Evolutionary conservation across 2,797 vertebrate species (phyloP).

Genomic region (Dryobates pubescens): DNA sequence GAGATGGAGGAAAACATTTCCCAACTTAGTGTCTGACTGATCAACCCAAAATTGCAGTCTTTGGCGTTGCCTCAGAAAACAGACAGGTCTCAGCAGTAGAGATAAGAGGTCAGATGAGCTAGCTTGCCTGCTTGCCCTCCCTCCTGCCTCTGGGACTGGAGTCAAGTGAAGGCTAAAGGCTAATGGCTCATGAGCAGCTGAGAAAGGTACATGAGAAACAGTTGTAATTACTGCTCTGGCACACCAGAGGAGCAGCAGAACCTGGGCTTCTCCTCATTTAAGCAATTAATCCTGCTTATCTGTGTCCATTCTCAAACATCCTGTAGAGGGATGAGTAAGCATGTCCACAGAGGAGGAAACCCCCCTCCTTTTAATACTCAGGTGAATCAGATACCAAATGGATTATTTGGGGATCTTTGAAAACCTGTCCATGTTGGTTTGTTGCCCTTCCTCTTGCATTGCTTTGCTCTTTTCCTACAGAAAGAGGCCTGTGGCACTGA

Average conservation of each 20-base stretch:
- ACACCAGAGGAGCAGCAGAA: neutral
- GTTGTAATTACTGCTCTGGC: neutral
- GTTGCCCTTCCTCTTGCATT: neutral
- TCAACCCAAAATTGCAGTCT: neutral
- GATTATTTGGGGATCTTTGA: neutral
- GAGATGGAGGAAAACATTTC: neutral
- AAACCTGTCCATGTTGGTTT: neutral
- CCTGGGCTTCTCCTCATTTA: neutral
- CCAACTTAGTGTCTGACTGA: neutral
- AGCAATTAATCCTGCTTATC: neutral
- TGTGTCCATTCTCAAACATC: neutral
- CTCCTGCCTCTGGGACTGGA: neutral
- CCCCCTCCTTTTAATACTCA: neutral
- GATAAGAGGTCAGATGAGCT: neutral
- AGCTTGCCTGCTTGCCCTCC: neutral
- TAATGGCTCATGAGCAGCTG: neutral
- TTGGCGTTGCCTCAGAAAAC: fast-evolving
- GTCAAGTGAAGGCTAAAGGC: neutral
- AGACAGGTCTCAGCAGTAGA: neutral
- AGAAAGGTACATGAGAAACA: neutral
- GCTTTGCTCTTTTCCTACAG: neutral
- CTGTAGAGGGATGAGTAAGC: neutral
- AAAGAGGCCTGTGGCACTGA: neutral
- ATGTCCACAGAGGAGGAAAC: neutral
- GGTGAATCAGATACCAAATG: neutral